Conservation (phyloP, 2,888 invertebrate species). For the Pimpla rufipes region DNA sequence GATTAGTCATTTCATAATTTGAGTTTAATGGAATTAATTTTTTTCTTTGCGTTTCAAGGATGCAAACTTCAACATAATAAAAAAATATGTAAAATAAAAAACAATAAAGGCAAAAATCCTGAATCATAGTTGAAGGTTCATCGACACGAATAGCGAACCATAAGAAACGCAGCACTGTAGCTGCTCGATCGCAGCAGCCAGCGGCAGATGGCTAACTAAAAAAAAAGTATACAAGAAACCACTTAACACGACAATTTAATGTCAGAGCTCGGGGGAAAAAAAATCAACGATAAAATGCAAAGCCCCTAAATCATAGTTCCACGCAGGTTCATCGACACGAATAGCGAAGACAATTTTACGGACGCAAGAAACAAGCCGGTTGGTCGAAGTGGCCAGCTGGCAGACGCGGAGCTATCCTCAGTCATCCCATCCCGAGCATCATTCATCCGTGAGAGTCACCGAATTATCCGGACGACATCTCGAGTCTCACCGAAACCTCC, state of each 20-base stretch:
- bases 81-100: not conserved
- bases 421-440: not conserved
- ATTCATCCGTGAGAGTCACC: slow-evolving; percentile 36
- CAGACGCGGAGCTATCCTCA: not conserved
- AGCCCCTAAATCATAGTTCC: not conserved
- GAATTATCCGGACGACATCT: slow-evolving; percentile 34
- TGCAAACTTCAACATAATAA: too few relatives aligned
- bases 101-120: not conserved
- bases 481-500: not conserved
- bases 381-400: slow-evolving; percentile 36
- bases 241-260: not conserved
- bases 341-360: not conserved
- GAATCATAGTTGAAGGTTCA: slow-evolving; percentile 2
- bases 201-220: not conserved
- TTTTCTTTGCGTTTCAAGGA: too few relatives aligned
- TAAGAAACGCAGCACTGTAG: not conserved
- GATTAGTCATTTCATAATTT: too few relatives aligned
- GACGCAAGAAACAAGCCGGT: not conserved
- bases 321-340: not conserved
- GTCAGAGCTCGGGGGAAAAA: not conserved
- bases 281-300: not conserved
- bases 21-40: too few relatives aligned
- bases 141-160: not conserved
- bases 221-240: too few relatives aligned
- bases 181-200: slow-evolving; percentile 24